phyloP scores from a whole-genome alignment of 1,140 invertebrate species.

The Nasonia longicornis region DNA sequence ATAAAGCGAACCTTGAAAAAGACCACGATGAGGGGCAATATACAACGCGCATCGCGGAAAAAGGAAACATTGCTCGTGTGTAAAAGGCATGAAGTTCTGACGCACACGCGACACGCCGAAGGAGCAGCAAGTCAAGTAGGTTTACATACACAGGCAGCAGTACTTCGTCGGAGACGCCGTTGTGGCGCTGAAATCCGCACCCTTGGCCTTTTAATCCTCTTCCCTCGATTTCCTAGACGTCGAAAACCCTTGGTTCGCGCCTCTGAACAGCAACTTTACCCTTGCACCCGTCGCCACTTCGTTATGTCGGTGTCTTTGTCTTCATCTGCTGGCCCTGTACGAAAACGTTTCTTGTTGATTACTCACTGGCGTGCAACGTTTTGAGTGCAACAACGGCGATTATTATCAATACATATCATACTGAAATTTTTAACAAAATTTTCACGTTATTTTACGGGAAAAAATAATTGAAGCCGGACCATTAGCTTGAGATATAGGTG shows the following conservation, averaged over 20 bases:
- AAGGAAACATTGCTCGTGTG: slow-evolving; percentile 18
- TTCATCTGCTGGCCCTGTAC: not conserved
- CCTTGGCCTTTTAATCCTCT: slow-evolving; percentile 59
- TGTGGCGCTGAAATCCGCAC: slow-evolving; percentile 56
- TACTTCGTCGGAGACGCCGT: slow-evolving; percentile 54
- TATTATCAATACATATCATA: no score
- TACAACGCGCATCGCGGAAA: slow-evolving; percentile 10
- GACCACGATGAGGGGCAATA: not conserved
- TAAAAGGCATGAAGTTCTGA: slow-evolving; percentile 31
- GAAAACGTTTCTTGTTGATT: slow-evolving; percentile 10
- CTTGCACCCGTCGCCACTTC: slow-evolving; percentile 48
- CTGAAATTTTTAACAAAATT: no score
- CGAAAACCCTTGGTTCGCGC: slow-evolving; percentile 39
- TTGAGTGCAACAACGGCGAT: slow-evolving; percentile 33
- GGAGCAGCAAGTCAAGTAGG: slow-evolving; percentile 30
- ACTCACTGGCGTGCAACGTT: slow-evolving; percentile 32
- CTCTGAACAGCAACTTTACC: slow-evolving; percentile 32
- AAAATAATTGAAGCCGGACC: no score
- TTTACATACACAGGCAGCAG: not conserved
- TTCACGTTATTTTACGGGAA: no score
- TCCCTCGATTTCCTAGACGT: slow-evolving; percentile 58
- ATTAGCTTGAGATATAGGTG: no score
- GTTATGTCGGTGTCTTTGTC: not conserved
- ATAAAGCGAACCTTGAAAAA: slow-evolving; percentile 17
- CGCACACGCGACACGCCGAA: slow-evolving; percentile 4